These are phyloP conservation scores for Oconnorella tubifera DNA, from an alignment of 2,888 invertebrate species.

Conservation along the genomic window DNA sequence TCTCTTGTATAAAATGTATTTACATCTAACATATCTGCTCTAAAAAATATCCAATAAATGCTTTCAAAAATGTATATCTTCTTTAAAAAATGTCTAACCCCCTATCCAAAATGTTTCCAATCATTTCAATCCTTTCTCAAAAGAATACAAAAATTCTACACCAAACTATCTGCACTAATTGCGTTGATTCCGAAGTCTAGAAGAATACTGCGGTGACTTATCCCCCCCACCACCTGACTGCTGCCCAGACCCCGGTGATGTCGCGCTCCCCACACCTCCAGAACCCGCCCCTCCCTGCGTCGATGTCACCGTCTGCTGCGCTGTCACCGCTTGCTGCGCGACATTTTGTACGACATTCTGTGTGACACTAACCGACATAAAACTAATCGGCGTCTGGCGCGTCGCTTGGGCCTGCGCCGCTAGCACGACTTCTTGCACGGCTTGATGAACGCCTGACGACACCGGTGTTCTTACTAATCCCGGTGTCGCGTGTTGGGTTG, in stretches of 20 bases:
- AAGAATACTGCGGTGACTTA: neutral
- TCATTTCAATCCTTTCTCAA: too few relatives aligned
- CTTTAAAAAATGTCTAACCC: too few relatives aligned
- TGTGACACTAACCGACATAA: too few relatives aligned
- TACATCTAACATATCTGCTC: too few relatives aligned
- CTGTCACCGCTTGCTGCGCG: neutral
- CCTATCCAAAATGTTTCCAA: too few relatives aligned
- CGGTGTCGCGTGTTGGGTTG: too few relatives aligned
- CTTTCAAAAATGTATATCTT: too few relatives aligned
- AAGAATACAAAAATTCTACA: too few relatives aligned
- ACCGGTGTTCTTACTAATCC: too few relatives aligned
- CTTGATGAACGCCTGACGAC: slow-evolving; percentile 18
- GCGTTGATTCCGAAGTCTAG: neutral
- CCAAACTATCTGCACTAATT: neutral
- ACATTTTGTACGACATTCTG: neutral
- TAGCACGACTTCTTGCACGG: slow-evolving; percentile 19
- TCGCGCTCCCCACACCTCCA: neutral
- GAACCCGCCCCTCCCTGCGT: neutral
- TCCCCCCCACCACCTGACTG: too few relatives aligned
- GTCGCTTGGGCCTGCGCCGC: slow-evolving; percentile 25
- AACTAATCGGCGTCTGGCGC: slow-evolving; percentile 2
- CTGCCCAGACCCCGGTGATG: neutral
- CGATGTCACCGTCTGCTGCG: neutral
- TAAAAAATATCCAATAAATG: too few relatives aligned
- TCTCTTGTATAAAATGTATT: too few relatives aligned